Evolutionary conservation across 2,888 invertebrate species (phyloP).

Genomic region (Abrostola triplasia): DNA sequence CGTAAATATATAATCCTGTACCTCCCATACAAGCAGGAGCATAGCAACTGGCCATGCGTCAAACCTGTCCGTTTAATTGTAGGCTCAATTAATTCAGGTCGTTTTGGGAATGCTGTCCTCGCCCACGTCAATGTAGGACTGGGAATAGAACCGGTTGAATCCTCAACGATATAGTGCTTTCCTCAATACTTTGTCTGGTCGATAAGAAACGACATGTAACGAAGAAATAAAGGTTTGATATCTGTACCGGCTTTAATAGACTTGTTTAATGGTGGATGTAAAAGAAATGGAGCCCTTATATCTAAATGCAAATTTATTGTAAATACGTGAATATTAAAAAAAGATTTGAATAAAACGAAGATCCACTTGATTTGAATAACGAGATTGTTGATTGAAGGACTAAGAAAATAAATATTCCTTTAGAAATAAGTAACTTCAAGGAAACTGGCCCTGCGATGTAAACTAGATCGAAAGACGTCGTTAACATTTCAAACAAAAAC

Average conservation of each 20-base stretch:
- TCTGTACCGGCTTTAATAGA: background rate
- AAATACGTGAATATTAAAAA: background rate
- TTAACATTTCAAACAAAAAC: constrained; percentile 40
- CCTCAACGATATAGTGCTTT: constrained; percentile 46
- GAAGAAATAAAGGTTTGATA: constrained; percentile 19
- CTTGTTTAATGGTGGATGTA: background rate
- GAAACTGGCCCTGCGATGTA: constrained; percentile 7
- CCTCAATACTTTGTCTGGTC: constrained; percentile 46
- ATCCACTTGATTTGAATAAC: background rate
- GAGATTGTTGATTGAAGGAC: background rate
- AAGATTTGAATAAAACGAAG: background rate
- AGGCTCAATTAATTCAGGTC: constrained; percentile 58
- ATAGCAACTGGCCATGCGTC: constrained; percentile 32
- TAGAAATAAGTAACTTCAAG: constrained; percentile 3
- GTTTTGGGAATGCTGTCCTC: constrained; percentile 75
- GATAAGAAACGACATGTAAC: constrained; percentile 42
- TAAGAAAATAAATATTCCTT: no score
- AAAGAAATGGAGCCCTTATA: background rate
- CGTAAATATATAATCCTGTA: constrained; percentile 10
- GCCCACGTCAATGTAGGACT: constrained; percentile 65
- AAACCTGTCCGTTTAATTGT: constrained; percentile 56
- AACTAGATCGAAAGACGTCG: constrained; percentile 19
- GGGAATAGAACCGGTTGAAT: constrained; percentile 73
- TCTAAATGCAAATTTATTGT: constrained; percentile 1
- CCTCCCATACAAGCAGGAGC: constrained; percentile 22